A percentile compares a stretch with the other conserved stretches of the same genome.
phyloP scores from a whole-genome alignment of 1,140 invertebrate species.

The Parapsyche elsis region DNA sequence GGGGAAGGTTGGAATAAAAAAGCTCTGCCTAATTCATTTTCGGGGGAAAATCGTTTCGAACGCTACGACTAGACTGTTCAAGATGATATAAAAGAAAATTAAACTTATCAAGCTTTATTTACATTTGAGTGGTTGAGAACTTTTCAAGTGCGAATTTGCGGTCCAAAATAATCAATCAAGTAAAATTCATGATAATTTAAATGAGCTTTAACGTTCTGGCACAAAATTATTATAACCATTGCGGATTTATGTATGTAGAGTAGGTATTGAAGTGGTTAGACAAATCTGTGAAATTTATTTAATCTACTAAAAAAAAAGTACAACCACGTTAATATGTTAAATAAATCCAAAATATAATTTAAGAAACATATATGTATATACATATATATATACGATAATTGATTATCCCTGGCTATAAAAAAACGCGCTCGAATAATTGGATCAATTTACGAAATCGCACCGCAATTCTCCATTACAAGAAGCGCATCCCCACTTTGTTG shows the following conservation, averaged over 20 bases:
- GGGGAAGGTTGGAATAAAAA: slow-evolving; percentile 12
- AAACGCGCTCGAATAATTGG: slow-evolving; percentile 16
- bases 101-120: slow-evolving; percentile 53
- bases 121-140: background rate
- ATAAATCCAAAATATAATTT: too few relatives aligned
- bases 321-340: too few relatives aligned
- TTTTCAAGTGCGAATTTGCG: background rate
- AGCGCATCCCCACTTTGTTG: background rate
- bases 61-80: slow-evolving; percentile 31
- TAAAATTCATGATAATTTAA: background rate
- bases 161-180: background rate
- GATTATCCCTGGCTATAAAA: background rate
- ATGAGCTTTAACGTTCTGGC: background rate
- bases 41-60: slow-evolving; percentile 12
- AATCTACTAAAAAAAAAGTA: too few relatives aligned
- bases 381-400: background rate
- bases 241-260: too few relatives aligned
- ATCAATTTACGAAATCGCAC: slow-evolving; percentile 43
- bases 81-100: slow-evolving; percentile 55
- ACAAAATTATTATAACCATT: background rate
- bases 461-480: background rate
- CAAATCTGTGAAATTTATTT: too few relatives aligned
- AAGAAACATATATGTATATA: too few relatives aligned
- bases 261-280: too few relatives aligned
- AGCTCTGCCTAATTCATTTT: slow-evolving; percentile 11